Conservation (phyloP, 1,140 invertebrate species). For the Saccostrea glomerata region DNA sequence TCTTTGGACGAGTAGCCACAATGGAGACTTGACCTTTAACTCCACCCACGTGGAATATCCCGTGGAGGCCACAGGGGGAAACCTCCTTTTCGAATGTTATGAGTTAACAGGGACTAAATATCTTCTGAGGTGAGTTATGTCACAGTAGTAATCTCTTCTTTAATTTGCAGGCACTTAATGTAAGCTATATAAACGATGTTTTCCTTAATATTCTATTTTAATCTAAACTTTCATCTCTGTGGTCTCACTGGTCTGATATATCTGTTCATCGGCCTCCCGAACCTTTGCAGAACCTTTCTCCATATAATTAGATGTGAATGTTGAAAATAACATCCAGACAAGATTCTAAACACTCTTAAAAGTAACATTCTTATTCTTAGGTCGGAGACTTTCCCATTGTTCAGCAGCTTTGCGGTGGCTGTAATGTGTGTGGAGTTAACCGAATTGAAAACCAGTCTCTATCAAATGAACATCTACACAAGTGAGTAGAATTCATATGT, state of each 20-base stretch:
- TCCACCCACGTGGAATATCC: slow-evolving; percentile 47
- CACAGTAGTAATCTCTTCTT: neutral
- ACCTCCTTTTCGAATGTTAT: slow-evolving; percentile 43
- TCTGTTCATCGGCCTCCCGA: too few species aligned
- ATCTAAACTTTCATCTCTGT: too few species aligned
- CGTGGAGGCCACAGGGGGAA: slow-evolving; percentile 43
- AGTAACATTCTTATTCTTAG: neutral
- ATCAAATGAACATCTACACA: slow-evolving; percentile 45
- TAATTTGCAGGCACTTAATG: neutral
- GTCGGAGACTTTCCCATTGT: slow-evolving; percentile 39
- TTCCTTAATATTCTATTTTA: too few species aligned
- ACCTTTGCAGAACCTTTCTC: too few species aligned
- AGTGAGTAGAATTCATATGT: slow-evolving; percentile 39
- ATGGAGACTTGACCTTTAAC: slow-evolving; percentile 43
- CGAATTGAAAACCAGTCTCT: slow-evolving; percentile 24
- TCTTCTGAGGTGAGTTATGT: slow-evolving; percentile 15
- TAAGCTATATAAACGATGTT: neutral
- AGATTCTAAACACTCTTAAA: too few species aligned
- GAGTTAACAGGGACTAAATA: slow-evolving; percentile 17
- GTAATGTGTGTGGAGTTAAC: slow-evolving; percentile 45
- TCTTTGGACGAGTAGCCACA: slow-evolving; percentile 33
- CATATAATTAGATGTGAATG: too few species aligned
- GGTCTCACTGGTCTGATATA: too few species aligned
- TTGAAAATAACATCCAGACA: too few species aligned
- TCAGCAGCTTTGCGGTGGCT: slow-evolving; percentile 40